Base-by-base conservation (phyloP, 2,113 vertebrate species). In the Gymnobelideus leadbeateri region DNA sequence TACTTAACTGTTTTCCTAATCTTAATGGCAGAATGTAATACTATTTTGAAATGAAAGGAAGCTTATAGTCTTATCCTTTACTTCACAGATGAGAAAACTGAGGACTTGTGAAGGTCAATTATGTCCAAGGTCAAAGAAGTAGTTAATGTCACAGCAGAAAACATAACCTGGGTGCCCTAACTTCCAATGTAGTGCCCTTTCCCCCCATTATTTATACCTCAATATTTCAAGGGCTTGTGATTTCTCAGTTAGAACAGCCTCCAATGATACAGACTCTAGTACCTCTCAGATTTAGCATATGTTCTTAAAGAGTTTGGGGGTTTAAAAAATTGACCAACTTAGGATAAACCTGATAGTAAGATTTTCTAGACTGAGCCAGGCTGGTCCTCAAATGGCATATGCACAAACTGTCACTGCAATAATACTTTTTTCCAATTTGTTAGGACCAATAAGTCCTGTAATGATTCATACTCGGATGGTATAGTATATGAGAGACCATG, bases 151-250 rank as follows among this genome's bases (percentile, higher is more conserved):
- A 84, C 19, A 84, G 16, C 37, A 43, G 68, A 19, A 84, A 43
- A 23, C n/a, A 84, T 84, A 84, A 43, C 19, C n/a, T 21, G 16
- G 19, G n/a, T 84, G 19, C 8, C 19, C n/a, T 84, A 84, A 84
- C 16, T 43, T 43, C 1, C n/a, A 21, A 8, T 43, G n/a, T n/a
- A 43, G 11, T 8, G 7, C 0, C 21, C 2, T 7, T n/a, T 8
- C 16, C 14, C 61, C 28, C 10, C 2, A 31, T n/a, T 24, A 77
- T 77, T 77, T n/a, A 77, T n/a, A 68, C 4, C 31, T n/a, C 31
- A 37, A 37, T 37, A 77, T 77, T 37, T n/a, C 31, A 77, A 77
- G 37, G 31, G 14, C 37, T 77, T 77, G 14, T 77, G 61, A 77
- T 77, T 77, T 77, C 31, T 77, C 37, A 77, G 14, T 68, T n/a